These are phyloP conservation scores for Lottia scabra DNA, from an alignment of 2,888 invertebrate genomes.

Conservation along the genomic window DNA sequence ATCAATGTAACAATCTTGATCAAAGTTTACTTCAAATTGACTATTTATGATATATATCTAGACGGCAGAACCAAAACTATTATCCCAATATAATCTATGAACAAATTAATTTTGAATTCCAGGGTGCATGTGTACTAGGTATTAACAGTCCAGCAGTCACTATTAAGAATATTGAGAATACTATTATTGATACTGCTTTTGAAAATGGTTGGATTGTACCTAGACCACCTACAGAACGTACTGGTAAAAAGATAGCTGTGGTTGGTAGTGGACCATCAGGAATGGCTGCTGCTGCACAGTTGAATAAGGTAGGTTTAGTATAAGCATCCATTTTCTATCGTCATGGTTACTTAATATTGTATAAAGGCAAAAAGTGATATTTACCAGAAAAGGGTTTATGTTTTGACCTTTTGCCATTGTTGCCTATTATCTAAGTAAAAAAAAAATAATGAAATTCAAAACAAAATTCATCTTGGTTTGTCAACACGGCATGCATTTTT, in stretches of 20 bases:
- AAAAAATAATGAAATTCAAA: too few relatives aligned
- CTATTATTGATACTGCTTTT: constrained; percentile 98
- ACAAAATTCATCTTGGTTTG: too few relatives aligned
- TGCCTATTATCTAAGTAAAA: not conserved
- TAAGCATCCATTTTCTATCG: not conserved
- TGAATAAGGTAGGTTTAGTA: constrained; percentile 78
- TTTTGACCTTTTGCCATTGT: not conserved
- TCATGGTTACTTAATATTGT: not conserved
- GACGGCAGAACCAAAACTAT: too few relatives aligned
- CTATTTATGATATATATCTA: too few relatives aligned
- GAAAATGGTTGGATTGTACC: constrained; percentile 94
- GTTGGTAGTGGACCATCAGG: constrained; percentile 94
- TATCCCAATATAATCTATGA: not conserved
- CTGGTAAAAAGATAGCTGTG: constrained; percentile 86
- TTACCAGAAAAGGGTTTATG: not conserved
- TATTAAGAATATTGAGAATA: constrained; percentile 98
- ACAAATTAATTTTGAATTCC: constrained; percentile 15
- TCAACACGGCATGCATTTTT: too few relatives aligned
- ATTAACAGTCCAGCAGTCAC: constrained; percentile 97
- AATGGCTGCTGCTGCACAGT: constrained; percentile 94
- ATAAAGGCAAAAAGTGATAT: not conserved
- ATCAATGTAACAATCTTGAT: too few relatives aligned
- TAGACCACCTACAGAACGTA: constrained; percentile 80
- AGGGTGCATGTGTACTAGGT: constrained; percentile 93
- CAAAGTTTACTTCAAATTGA: too few relatives aligned